These are phyloP conservation scores for Nasonia vitripennis DNA, from an alignment of 1,140 invertebrate species.

Conservation along the genomic window DNA sequence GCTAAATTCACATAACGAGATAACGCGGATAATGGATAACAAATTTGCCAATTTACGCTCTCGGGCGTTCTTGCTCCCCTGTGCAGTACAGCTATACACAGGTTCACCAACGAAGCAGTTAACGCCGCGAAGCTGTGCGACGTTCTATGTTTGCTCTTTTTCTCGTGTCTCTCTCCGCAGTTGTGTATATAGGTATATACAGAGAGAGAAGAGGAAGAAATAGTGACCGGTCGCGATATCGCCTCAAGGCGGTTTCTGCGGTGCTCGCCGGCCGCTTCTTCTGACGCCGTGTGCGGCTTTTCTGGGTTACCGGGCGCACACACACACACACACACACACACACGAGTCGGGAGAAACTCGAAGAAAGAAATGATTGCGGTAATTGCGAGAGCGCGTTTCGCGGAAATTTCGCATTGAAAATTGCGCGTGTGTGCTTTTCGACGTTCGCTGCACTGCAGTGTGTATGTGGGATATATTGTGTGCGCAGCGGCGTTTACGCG, in stretches of 20 bases:
- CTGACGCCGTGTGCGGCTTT: background rate
- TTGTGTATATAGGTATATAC: background rate
- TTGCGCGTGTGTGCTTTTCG: background rate
- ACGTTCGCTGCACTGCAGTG: too few relatives aligned
- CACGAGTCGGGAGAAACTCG: conserved; percentile 39
- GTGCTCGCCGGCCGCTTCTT: background rate
- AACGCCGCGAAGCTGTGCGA: too few relatives aligned
- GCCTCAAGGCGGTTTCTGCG: conserved; percentile 3
- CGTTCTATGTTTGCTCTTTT: background rate
- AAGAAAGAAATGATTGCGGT: conserved; percentile 46
- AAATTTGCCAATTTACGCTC: conserved; percentile 36
- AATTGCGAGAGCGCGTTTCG: conserved; percentile 39
- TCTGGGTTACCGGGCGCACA: conserved; percentile 40
- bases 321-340: background rate
- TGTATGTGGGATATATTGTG: background rate
- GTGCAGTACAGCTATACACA: background rate
- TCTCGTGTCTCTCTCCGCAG: background rate
- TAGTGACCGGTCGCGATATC: conserved; percentile 17
- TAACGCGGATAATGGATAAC: conserved; percentile 30
- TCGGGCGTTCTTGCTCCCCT: background rate
- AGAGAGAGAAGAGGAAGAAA: background rate
- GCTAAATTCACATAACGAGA: conserved; percentile 24
- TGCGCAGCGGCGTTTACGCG: background rate
- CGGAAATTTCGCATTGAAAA: conserved; percentile 49
- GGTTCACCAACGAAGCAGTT: background rate